Evolutionary conservation across 1,140 invertebrate genomes (phyloP), one percentile per base, ranked within the genome.

Genomic region (Carposina sasakii): DNA sequence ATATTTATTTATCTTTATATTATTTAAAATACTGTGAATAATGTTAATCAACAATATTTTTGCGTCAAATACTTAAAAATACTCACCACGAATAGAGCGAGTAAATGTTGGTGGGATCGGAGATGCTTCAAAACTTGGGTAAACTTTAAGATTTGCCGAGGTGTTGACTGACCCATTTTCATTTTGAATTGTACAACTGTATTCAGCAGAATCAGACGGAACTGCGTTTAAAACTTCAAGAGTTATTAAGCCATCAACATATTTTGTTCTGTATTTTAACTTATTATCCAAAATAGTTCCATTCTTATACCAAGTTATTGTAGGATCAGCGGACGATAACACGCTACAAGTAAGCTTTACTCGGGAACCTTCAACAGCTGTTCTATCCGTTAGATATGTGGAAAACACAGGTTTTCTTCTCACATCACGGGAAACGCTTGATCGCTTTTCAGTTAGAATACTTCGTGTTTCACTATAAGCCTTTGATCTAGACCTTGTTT

Each of bases 341-440:
- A 97, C 89, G 47, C 91, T 91, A 69, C 96, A 98, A 2, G 91
- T 91, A n/a, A 99, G 77, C 63, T 91, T 91, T 1, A 95, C 89
- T 53, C 89, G 85, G 19, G 91, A 91, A 8, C 90, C 91, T 64
- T 91, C 90, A 0, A 90, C 90, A 1, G 92, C 90, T 2, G 91
- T 91, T 54, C 92, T 89, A 68, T 96, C 92, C 1, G 90, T 91
- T 24, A 98, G 74, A 48, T 89, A 88, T n/a, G 91, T 93, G 28
- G 92, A 94, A 75, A 97, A 97, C 3, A 90, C 86, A 3, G 95
- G 95, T 74, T 92, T 92, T 49, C 89, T 87, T 54, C 86, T 88
- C 20, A 81, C 75, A 74, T 88, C 82, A 53, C 85, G 57, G 12
- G 66, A 54, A 13, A 60, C 44, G 15, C 67, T 60, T 22, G 58